phyloP scores from a whole-genome alignment of 2,113 vertebrate genomes.

The Erythrocercus mccallii region DNA sequence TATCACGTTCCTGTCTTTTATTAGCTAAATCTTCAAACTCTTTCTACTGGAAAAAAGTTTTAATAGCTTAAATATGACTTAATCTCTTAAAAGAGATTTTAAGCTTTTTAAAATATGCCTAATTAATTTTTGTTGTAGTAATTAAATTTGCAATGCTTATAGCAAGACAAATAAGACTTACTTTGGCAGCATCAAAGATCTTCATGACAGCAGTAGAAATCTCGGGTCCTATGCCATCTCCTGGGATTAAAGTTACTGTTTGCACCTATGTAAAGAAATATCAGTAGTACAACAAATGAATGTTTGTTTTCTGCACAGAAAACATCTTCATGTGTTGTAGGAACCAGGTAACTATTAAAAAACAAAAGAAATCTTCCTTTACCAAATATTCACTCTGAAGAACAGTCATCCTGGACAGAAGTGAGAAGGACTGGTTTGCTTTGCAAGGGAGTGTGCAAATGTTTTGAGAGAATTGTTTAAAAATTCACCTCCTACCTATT shows the following conservation, averaged over 20 bases:
- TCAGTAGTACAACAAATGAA: neutral
- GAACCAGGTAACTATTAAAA: neutral
- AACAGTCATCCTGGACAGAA: neutral
- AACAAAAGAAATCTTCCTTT: neutral
- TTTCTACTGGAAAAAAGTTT: neutral
- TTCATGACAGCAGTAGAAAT: slow-evolving; percentile 91
- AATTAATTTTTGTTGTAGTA: neutral
- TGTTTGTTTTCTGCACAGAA: neutral
- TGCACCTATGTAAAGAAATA: slow-evolving; percentile 75
- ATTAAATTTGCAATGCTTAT: neutral
- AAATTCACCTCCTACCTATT: neutral
- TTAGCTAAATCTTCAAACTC: neutral
- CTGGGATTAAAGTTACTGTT: slow-evolving; percentile 95
- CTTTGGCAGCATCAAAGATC: slow-evolving; percentile 93
- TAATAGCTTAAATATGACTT: neutral
- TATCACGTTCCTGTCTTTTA: neutral
- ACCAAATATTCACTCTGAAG: neutral
- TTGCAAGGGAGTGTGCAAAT: neutral
- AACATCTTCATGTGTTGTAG: neutral
- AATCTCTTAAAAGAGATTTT: neutral
- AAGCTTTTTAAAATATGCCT: neutral
- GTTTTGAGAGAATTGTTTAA: neutral
- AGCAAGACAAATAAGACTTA: slow-evolving; percentile 46
- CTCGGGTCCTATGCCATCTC: slow-evolving; percentile 96
- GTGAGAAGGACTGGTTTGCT: neutral